Evolutionary conservation across 2,113 vertebrate genomes (phyloP), one percentile per base, ranked within the genome.

Genomic region (Anguilla rostrata): DNA sequence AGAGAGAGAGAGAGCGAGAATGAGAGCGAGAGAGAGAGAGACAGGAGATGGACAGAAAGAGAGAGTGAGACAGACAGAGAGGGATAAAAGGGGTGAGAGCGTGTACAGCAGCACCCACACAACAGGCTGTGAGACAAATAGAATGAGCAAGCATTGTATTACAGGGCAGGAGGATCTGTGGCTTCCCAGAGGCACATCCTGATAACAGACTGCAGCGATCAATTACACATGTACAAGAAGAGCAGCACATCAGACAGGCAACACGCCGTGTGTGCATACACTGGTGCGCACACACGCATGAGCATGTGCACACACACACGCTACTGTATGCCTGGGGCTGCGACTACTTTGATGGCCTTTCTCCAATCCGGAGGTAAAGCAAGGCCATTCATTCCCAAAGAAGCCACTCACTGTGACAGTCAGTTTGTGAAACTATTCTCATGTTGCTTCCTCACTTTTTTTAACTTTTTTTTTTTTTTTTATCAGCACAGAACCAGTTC

Each of bases 121-220:
- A 88, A 81, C 84, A 81, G 14, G 88, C 71, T 40, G 9, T 91
- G 85, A 90, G 87, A 89, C 16, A 16, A 18, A 80, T 4, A 84
- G 20, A 86, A 39, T 63, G 22, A 86, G n/a, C 11, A 18, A 34
- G 87, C 49, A 34, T n/a, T 9, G 40, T 40, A 20, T 56, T 84
- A 49, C 56, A 84, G 12, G 20, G 66, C 26, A 56, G 46, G 22
- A 82, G 11, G 81, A 14, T 14, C 7, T 15, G 8, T 29, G 81
- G 29, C 46, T 29, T 41, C 49, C 49, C 11, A 6, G 46, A 83
- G n/a, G 18, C 82, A 83, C 12, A 49, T 56, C 16, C 46, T 56
- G 82, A 83, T 83, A 49, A 53, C 81, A 46, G 29, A 79, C 29
- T 20, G 40, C 39, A 81, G 71, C 20, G 78, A 18, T 75, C 46